Base-by-base conservation (phyloP, 2,113 vertebrate species). In the Mus pahari region DNA sequence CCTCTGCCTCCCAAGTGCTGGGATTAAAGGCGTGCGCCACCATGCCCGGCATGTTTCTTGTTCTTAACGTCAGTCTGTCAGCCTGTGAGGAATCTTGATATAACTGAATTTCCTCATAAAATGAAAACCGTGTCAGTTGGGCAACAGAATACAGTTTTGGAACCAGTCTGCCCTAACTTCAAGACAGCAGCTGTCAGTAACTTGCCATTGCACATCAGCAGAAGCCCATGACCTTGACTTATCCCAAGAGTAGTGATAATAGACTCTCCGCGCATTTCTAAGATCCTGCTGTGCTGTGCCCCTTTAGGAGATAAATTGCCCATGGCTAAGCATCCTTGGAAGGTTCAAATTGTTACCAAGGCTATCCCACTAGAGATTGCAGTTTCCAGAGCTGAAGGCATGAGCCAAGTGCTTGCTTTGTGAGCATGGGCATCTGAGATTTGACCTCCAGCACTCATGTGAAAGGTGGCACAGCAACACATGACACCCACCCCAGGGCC, bases 41-140 rank as follows among this genome's bases (percentile, higher is more conserved):
- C n/a, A n/a, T n/a, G n/a, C n/a, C n/a, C n/a, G n/a, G n/a, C n/a
- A n/a, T 74, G 36, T 55, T 95, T 73, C 73, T 60, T 68, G 14
- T 66, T 77, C 68, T 60, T 50, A 86, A 31, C 91, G 4, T 60
- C 48, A 48, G 48, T 7, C 55, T 50, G 1, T 53, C 79, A 68
- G 70, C 17, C 45, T 89, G 60, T n/a, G 17, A 71, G 39, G 36
- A 62, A 79, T 89, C 39, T 89, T 64, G 16, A 39, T 66, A 36
- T 70, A 68, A 53, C 19, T 36, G 7, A 78, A 73, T 82, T 88
- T 94, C 94, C 62, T 89, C 86, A 53, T 83, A 70, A 77, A 94
- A 60, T 86, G 16, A 50, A 91, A 68, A 91, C 12, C 73, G 12
- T 48, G 8, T 28, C 53, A 11, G 66, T 8, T 50, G 62, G 55